A percentile compares a stretch with the other conserved stretches of the same genome.
phyloP scores from a whole-genome alignment of 2,797 vertebrate species.

The Anguilla pacifica region DNA sequence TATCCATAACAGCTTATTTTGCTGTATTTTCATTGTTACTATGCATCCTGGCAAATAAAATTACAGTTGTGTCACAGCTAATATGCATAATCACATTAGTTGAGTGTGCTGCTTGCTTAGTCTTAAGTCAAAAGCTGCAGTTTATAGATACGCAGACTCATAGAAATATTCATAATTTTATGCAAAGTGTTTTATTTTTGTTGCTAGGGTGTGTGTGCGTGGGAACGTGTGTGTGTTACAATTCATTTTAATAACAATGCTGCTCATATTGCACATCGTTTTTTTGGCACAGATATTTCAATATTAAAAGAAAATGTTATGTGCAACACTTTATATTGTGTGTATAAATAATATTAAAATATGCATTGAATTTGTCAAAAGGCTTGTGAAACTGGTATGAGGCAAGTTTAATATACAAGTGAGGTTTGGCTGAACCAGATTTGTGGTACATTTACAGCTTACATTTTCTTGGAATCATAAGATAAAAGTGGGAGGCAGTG shows the following conservation, averaged over 20 bases:
- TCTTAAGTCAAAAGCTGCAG: conserved; percentile 3
- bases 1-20: neutral
- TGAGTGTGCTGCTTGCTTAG: neutral
- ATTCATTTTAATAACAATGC: neutral
- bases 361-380: neutral
- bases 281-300: neutral
- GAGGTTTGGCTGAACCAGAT: neutral
- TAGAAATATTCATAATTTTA: neutral
- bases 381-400: neutral
- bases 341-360: neutral
- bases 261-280: neutral
- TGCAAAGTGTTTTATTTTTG: neutral
- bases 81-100: neutral
- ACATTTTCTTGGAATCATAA: neutral
- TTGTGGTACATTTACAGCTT: neutral
- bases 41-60: conserved; percentile 6
- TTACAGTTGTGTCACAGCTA: neutral
- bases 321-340: neutral
- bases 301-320: conserved; percentile 7
- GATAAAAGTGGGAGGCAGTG: neutral
- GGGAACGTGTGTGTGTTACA: neutral
- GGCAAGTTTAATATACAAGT: neutral
- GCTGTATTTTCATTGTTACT: neutral
- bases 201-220: too few relatives aligned
- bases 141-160: neutral